These are phyloP conservation scores for Andrena fulva DNA, from an alignment of 2,888 invertebrate species.

Conservation along the genomic window DNA sequence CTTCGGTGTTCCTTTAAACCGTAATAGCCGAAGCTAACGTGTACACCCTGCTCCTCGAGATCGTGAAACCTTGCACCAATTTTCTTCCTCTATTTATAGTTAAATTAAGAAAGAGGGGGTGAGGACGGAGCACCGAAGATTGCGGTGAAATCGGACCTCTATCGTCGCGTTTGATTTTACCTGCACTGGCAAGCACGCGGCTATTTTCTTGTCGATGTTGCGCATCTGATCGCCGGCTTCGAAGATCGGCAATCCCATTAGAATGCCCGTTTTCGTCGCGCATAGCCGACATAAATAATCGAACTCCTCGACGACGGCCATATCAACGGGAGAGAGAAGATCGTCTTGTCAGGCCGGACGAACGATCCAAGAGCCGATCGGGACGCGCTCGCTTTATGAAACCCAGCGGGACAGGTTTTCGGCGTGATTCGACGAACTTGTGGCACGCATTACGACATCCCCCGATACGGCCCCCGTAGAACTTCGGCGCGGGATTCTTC, in stretches of 20 bases:
- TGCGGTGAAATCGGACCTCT: constrained; percentile 47
- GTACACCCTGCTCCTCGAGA: constrained; percentile 19
- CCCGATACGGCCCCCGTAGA: constrained; percentile 13
- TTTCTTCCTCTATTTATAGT: constrained; percentile 64
- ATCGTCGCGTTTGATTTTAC: constrained; percentile 78
- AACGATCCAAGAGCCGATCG: constrained; percentile 29
- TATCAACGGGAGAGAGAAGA: constrained; percentile 54
- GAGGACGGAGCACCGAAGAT: constrained; percentile 47
- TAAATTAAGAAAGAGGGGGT: constrained; percentile 58
- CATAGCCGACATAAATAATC: constrained; percentile 84
- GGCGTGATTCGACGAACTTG: constrained; percentile 25
- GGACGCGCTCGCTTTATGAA: constrained; percentile 42
- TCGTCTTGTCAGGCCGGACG: constrained; percentile 38
- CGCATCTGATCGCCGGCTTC: constrained; percentile 85
- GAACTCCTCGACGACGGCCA: constrained; percentile 79
- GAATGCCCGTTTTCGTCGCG: constrained; percentile 83
- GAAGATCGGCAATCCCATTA: constrained; percentile 85
- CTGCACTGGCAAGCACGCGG: constrained; percentile 87
- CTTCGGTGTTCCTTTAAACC: background rate
- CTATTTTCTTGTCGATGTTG: constrained; percentile 87
- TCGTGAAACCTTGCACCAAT: constrained; percentile 61
- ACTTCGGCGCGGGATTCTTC: constrained; percentile 14
- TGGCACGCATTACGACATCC: constrained; percentile 57
- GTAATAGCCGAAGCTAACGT: background rate
- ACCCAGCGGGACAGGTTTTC: constrained; percentile 34